Evolutionary conservation across 2,113 vertebrate species (phyloP).

Genomic region (Phodopus roborovskii): DNA sequence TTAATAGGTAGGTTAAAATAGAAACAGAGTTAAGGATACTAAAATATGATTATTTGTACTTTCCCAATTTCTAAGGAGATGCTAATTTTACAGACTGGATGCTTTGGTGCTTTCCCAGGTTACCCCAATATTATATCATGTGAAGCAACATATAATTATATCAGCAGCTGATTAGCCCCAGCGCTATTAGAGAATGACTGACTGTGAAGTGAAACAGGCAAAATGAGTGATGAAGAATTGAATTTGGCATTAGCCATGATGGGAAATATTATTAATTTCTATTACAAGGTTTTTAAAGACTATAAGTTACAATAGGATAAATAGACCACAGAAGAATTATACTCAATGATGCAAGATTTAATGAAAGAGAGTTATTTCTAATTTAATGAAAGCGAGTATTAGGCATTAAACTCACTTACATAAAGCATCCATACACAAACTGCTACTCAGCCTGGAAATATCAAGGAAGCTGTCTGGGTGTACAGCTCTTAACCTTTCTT

Average conservation of each 20-base stretch:
- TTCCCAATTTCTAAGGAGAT: conserved; percentile 3
- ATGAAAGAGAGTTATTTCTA: conserved; percentile 60
- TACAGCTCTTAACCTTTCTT: background rate
- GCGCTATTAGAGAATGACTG: background rate
- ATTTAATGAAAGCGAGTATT: conserved; percentile 35
- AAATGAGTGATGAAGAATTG: background rate
- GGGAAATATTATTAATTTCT: conserved; percentile 31
- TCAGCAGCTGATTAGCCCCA: no score
- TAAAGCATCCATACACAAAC: conserved; percentile 19
- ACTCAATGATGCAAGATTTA: conserved; percentile 60
- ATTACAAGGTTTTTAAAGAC: conserved; percentile 40
- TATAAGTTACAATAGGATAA: conserved; percentile 59
- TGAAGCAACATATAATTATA: conserved; percentile 17
- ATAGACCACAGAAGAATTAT: conserved; percentile 53
- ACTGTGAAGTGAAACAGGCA: background rate
- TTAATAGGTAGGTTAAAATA: background rate
- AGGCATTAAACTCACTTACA: background rate
- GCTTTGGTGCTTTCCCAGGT: background rate
- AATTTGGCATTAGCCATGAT: background rate
- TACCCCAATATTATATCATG: background rate
- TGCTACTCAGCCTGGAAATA: background rate
- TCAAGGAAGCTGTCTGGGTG: background rate
- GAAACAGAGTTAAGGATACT: background rate
- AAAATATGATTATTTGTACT: background rate
- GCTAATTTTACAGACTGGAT: background rate